These are phyloP conservation scores for Tethya wilhelma DNA, from an alignment of 37 sponge, comb jelly and placozoan species.

Conservation along the genomic window DNA sequence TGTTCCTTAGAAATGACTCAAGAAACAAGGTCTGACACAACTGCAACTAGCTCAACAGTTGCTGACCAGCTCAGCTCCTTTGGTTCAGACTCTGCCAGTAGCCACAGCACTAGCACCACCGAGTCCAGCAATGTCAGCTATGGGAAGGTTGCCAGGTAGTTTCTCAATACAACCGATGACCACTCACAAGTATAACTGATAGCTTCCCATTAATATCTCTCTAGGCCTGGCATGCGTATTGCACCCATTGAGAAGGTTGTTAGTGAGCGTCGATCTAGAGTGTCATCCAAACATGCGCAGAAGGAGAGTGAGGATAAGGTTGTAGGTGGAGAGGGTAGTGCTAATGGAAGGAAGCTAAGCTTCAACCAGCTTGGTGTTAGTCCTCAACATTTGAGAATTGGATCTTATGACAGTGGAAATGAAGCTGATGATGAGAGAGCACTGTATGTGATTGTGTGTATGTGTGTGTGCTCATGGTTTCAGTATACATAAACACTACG, in stretches of 20 bases:
- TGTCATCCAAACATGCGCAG: background rate
- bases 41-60: slow-evolving; percentile 10
- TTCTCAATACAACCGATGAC: too few species aligned
- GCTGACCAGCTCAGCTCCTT: slow-evolving; percentile 52
- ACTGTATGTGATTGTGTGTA: background rate
- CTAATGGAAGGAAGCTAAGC: slow-evolving; percentile 12
- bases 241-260: background rate
- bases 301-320: slow-evolving; percentile 47
- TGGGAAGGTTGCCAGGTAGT: too few species aligned
- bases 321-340: slow-evolving; percentile 19
- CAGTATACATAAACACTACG: too few species aligned
- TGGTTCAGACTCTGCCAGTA: slow-evolving; percentile 54
- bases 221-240: too few species aligned
- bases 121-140: background rate
- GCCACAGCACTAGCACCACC: slow-evolving; percentile 1
- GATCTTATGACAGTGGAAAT: background rate
- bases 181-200: background rate
- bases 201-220: background rate
- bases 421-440: slow-evolving; percentile 38
- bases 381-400: slow-evolving; percentile 35
- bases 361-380: slow-evolving; percentile 49
- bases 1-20: too few species aligned
- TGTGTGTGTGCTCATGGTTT: background rate
- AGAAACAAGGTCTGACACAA: slow-evolving; percentile 13
- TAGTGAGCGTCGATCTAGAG: slow-evolving; percentile 31